Base-by-base conservation (phyloP, 2,113 vertebrate genomes). In the Laticauda laticaudata region DNA sequence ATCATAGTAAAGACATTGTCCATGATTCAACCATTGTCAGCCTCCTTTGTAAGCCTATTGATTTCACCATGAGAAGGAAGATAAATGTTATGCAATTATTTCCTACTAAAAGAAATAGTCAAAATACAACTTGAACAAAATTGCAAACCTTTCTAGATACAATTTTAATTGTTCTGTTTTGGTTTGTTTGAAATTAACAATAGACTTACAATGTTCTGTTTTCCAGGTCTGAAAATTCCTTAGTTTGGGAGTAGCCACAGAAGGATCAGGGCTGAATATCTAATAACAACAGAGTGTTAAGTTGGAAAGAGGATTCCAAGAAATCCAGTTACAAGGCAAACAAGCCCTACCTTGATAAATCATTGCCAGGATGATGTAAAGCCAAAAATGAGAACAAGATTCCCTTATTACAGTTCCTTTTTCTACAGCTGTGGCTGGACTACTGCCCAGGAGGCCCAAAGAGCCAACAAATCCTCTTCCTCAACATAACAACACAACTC, bases 361-460 rank as follows among this genome's bases (percentile, higher is more conserved):
- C 95, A 57, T 6, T 95, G 95, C 93, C 94, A 96, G 90, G 48
- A 95, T 97, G 96, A 96, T 95, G 90, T 95, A 95, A 94, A 96
- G 48, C 95, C 94, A 94, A 92, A 81, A 96, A 96, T 0, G 45
- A 93, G 95, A 96, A 92, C 91, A 96, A 92, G 92, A 94, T 95
- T 95, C 93, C 93, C 89, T 94, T 96, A 95, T 96, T 97, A 94
- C 90, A 43, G 87, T 94, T 95, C 91, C 94, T 95, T 94, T 96
- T 96, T 96, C 95, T 91, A 96, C 93, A 96, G 92, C 91, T 97
- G 95, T 88, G 93, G 93, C 93, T 97, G 96, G 92, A 96, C 91
- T 48, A 90, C 43, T 94, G 95, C 94, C 95, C 88, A 0, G 89
- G 92, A 95, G 90, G 88, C 69, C 88, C 95, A 61, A 95, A 93